Evolutionary conservation across 2,888 invertebrate species (phyloP), one percentile per base, ranked within the genome.

Genomic region (Amphipoea lucens): DNA sequence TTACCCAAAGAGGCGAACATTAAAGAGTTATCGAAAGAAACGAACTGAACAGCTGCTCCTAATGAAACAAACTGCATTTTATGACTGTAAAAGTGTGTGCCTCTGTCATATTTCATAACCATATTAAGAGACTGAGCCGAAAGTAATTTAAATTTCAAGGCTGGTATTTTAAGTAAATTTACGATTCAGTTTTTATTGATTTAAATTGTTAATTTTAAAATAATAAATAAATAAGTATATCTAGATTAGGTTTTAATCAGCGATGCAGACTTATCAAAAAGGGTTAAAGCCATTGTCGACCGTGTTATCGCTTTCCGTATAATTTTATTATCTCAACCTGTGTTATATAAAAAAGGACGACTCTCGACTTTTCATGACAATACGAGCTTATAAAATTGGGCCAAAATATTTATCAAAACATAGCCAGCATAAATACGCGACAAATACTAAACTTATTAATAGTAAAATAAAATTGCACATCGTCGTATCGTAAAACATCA

Each of bases 1-100:
- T 93, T 94, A 94, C 90, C 93, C 91, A 82, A 90, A 88, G 90
- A 90, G 87, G 88, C 88, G 85, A 90, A 93, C 94, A 92, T 94
- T 89, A 94, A 95, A 94, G 93, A 93, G 92, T 93, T 92, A 91
- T 91, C 85, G 89, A 92, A 92, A 88, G 88, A 89, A 91, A 91
- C 89, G 88, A 87, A 90, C 88, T 86, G 92, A 92, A 87, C 92
- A 94, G 93, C 93, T 94, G 94, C 88, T 92, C 84, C 78, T 86
- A 90, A 91, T 90, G 89, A 93, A 92, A 92, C 88, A 88, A 88
- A 90, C 87, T 80, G 74, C 74, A 79, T 85, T 90, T 90, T 89
- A 91, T 86, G 85, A 83, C 86, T 86, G 76, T 85, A 84, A 88
- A 89, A 82, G 84, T 82, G 74, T 86, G 54, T 74, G 72, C 57